Base-by-base conservation (phyloP, 2,888 invertebrate genomes). In the Drosophila pegasa region DNA sequence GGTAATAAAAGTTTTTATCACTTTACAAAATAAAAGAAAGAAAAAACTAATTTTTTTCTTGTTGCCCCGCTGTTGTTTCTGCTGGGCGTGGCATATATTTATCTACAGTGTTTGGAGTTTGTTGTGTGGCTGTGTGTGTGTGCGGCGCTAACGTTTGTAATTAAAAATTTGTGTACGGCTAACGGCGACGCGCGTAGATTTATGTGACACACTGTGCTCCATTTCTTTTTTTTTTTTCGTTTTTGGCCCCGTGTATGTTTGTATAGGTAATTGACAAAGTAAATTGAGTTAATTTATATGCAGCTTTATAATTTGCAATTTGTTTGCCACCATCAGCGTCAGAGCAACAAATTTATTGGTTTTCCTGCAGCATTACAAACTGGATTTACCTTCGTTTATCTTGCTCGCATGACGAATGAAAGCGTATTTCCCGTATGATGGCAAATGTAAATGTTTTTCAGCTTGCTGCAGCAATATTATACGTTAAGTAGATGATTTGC, bases 1-100 rank as follows among this genome's bases (percentile, higher is more conserved):
- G 54, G 59, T 64, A 66, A 80, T 87, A 86, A 80, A 81, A 81
- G 78, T 87, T 83, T 87, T 88, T 87, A 84, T 87, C 70, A 69
- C 62, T 72, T 74, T 60, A 65, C 80, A 88, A 65, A 65, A 73
- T 79, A 38, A 27, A 5, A 1, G 16, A 2, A n/a, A n/a, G 12
- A 43, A n/a, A 43, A 12, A 27, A 43, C 43, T 16, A 27, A 43
- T 43, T 75, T 51, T 58, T 57, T 27, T 31, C 14, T 8, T 29
- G 33, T 16, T n/a, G 29, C 10, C 14, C 7, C 14, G 16, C 29
- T 50, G 52, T 61, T 52, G 61, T 59, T 65, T 52, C 52, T 25
- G 25, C 43, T 66, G 67, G 78, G 77, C 78, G 68, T 80, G 76
- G 56, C 65, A 51, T 45, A 51, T 45, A 40, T 62, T 51, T 54